Conservation (phyloP, 2,797 vertebrate species). For the Astyanax mexicanus region DNA sequence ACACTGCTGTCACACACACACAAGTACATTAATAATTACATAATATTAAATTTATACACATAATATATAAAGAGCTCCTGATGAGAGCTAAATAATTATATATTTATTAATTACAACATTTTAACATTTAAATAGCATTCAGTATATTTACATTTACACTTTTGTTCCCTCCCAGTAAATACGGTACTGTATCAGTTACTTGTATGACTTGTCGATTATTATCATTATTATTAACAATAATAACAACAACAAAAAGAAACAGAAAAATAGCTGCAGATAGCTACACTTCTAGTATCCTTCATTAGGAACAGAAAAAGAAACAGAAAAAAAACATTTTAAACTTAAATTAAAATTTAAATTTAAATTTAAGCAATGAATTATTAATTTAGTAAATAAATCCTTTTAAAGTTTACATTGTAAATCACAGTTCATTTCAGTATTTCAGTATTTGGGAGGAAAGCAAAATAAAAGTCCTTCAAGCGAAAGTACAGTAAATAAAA, state of each 20-base stretch:
- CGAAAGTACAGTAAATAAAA: neutral
- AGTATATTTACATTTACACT: slow-evolving; percentile 4
- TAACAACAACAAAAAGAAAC: neutral
- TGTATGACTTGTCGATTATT: too few species aligned
- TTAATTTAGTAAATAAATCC: neutral
- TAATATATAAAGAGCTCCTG: neutral
- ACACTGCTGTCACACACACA: neutral
- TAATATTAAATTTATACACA: neutral
- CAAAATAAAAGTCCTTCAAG: neutral
- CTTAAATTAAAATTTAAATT: too few species aligned
- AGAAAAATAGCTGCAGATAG: too few species aligned
- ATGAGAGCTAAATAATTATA: neutral
- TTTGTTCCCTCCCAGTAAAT: neutral
- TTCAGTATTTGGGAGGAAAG: neutral
- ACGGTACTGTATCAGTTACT: neutral
- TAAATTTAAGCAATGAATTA: too few species aligned
- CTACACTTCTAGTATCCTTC: too few species aligned
- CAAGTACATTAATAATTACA: neutral
- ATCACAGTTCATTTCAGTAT: neutral
- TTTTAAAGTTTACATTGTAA: neutral
- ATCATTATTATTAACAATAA: neutral
- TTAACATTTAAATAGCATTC: too few species aligned
- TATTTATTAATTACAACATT: too few species aligned
- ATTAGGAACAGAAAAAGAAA: neutral
- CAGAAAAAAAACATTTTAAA: too few species aligned